Percentiles rank a stretch among this genome's conserved stretches.
These are phyloP conservation scores for Cyrtorhinus lividipennis DNA, from an alignment of 1,140 invertebrate genomes.

Conservation along the genomic window DNA sequence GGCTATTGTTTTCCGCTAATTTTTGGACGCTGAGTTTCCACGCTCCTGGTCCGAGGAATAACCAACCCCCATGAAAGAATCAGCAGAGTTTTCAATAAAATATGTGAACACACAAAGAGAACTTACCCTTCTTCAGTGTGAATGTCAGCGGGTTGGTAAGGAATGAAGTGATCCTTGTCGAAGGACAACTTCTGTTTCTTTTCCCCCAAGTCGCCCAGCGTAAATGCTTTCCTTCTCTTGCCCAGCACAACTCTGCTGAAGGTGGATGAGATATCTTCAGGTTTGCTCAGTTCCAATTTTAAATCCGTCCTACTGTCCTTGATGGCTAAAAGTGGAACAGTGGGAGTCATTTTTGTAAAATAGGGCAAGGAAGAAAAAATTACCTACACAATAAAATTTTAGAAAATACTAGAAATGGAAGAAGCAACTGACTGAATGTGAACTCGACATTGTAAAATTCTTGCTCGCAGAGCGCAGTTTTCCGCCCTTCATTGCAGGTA, in stretches of 20 bases:
- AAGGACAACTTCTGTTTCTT: conserved; percentile 32
- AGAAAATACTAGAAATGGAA: too few relatives aligned
- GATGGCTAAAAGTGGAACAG: conserved; percentile 20
- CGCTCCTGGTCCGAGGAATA: too few relatives aligned
- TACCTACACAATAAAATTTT: background rate
- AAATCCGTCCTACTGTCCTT: conserved; percentile 25
- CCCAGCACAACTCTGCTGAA: conserved; percentile 39
- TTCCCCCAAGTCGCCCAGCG: conserved; percentile 34
- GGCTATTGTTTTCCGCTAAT: too few relatives aligned
- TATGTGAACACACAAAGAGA: too few relatives aligned
- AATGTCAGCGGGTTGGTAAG: conserved; percentile 69
- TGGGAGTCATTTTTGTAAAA: background rate
- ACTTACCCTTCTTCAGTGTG: conserved; percentile 74
- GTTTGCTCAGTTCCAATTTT: conserved; percentile 30
- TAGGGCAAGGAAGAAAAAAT: background rate
- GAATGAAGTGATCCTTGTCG: conserved; percentile 70
- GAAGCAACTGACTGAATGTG: too few relatives aligned
- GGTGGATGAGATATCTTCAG: conserved; percentile 29
- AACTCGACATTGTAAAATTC: too few relatives aligned
- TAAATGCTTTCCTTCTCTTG: conserved; percentile 35
- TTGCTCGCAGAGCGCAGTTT: too few relatives aligned
- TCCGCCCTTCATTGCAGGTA: too few relatives aligned
- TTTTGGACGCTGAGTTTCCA: too few relatives aligned
- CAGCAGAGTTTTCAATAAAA: too few relatives aligned
- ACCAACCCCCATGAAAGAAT: too few relatives aligned